These are phyloP conservation scores for Phrynosoma blainvillii DNA, from an alignment of 2,113 vertebrate species.

Conservation along the genomic window DNA sequence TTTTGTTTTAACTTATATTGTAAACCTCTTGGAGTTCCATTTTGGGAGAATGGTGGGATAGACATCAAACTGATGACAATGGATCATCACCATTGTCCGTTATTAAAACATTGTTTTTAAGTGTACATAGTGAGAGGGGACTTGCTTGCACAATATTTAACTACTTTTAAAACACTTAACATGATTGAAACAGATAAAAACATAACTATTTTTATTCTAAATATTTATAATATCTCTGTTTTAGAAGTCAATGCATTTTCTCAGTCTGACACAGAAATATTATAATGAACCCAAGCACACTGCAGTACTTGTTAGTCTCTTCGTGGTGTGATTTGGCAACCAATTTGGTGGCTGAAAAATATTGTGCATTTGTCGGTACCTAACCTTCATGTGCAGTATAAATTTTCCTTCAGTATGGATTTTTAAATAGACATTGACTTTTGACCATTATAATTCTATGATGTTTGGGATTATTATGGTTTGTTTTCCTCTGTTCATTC, in stretches of 20 bases:
- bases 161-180: neutral
- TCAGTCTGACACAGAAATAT: neutral
- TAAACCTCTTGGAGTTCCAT: too few relatives aligned
- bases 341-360: constrained; percentile 15
- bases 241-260: neutral
- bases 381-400: constrained; percentile 21
- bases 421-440: constrained; percentile 13
- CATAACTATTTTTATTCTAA: constrained; percentile 12
- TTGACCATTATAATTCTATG: constrained; percentile 18
- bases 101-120: neutral
- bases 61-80: too few relatives aligned
- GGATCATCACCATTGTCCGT: too few relatives aligned
- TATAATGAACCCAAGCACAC: neutral
- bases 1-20: too few relatives aligned
- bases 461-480: neutral
- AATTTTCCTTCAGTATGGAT: neutral
- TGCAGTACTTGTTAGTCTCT: neutral
- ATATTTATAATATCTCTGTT: constrained; percentile 22
- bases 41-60: too few relatives aligned
- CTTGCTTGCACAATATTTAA: neutral
- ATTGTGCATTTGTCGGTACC: neutral
- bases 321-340: neutral
- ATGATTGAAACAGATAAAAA: constrained; percentile 3
- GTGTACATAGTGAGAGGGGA: neutral
- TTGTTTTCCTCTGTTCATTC: constrained; percentile 27